Conservation (phyloP, 2,888 invertebrate genomes). For the Lobophora halterata region DNA sequence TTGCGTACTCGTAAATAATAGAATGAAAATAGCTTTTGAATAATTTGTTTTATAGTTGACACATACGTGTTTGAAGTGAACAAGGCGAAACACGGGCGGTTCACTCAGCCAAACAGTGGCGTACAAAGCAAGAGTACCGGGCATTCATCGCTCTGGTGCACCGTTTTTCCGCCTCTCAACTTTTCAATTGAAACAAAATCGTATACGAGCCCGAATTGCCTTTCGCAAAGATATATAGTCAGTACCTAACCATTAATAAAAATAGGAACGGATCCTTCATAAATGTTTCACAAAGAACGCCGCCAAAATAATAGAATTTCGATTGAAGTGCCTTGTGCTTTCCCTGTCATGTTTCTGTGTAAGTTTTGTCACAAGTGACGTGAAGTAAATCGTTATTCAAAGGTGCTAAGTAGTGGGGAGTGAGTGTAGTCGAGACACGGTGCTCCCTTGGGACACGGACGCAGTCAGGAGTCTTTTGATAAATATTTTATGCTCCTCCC, state of each 20-base stretch:
- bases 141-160: slow-evolving; percentile 59
- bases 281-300: slow-evolving; percentile 3
- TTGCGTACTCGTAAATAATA: slow-evolving; percentile 27
- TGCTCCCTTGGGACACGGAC: slow-evolving; percentile 51
- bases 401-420: slow-evolving; percentile 64
- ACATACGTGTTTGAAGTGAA: slow-evolving; percentile 36
- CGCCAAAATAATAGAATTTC: slow-evolving; percentile 17
- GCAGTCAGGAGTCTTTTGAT: slow-evolving; percentile 72
- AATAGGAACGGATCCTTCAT: neutral
- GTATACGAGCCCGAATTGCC: slow-evolving; percentile 46
- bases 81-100: slow-evolving; percentile 34
- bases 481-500: slow-evolving; percentile 74
- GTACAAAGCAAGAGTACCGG: slow-evolving; percentile 63
- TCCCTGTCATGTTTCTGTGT: slow-evolving; percentile 19
- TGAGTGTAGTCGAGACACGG: slow-evolving; percentile 40
- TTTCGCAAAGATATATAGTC: slow-evolving; percentile 22
- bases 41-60: slow-evolving; percentile 45
- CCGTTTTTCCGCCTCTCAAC: slow-evolving; percentile 62
- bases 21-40: slow-evolving; percentile 37
- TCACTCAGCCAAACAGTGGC: slow-evolving; percentile 58
- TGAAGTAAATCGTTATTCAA: slow-evolving; percentile 50
- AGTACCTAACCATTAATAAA: slow-evolving; percentile 2
- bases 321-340: slow-evolving; percentile 20
- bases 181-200: slow-evolving; percentile 70
- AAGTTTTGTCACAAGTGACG: slow-evolving; percentile 36